Evolutionary conservation across 2,888 invertebrate species (phyloP).

Genomic region (Mesoligia furuncula): DNA sequence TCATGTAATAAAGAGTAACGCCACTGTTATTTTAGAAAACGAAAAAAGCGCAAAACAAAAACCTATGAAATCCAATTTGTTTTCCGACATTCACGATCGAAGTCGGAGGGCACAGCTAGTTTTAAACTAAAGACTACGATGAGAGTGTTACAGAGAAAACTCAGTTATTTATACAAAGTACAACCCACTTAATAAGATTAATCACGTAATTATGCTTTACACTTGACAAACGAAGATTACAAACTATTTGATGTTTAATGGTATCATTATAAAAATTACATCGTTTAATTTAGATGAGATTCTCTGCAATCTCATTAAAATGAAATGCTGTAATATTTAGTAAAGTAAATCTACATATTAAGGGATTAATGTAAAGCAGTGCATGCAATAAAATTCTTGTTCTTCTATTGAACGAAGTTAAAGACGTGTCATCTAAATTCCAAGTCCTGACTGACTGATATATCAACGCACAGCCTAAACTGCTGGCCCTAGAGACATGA

Average conservation of each 20-base stretch:
- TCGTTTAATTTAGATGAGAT: conserved; percentile 15
- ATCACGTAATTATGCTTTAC: conserved; percentile 50
- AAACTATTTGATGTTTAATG: conserved; percentile 49
- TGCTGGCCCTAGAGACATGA: too few relatives aligned
- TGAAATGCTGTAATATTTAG: neutral
- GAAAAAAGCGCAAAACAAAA: too few relatives aligned
- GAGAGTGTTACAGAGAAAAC: conserved; percentile 9
- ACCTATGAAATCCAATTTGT: neutral
- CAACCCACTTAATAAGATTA: conserved; percentile 46
- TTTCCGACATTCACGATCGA: neutral
- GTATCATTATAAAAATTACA: conserved; percentile 36
- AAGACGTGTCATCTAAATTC: neutral
- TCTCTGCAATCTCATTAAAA: neutral
- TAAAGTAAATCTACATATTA: neutral
- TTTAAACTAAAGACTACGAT: conserved; percentile 17
- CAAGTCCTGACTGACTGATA: too few relatives aligned
- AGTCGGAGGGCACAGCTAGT: neutral
- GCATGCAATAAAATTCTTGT: neutral
- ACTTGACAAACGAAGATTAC: conserved; percentile 6
- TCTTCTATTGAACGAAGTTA: neutral
- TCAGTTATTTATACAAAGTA: conserved; percentile 41
- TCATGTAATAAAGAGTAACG: neutral
- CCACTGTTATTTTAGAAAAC: neutral
- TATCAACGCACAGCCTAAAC: too few relatives aligned
- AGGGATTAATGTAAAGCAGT: neutral